Evolutionary conservation across 2,888 invertebrate genomes (phyloP), one percentile per base, ranked within the genome.

Genomic region (Oligia strigilis): DNA sequence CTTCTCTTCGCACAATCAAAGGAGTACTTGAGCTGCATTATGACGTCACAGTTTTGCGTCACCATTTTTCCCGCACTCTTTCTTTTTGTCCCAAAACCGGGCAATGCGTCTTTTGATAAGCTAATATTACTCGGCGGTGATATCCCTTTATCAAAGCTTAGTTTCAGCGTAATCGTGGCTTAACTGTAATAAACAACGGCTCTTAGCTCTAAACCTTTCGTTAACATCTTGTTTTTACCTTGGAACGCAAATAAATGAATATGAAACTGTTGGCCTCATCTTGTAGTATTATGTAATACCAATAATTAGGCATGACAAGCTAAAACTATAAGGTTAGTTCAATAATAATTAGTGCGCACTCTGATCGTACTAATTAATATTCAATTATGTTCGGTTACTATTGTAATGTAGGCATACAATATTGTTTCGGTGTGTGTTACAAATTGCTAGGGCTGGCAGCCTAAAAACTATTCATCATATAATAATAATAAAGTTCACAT

Each of bases 71-170:
- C 13, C 40, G 66, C 23, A 43, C 13, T 43, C 40, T 66, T 66
- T 23, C 23, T 3, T 23, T 66, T 43, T 43, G 66, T 43, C 23
- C 19, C 66, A 8, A 66, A 23, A 43, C 40, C 23, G 23, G 69
- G 76, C 72, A 74, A 64, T 67, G 73, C 66, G 81, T 82, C 78
- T 84, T 87, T 88, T 86, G 83, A 87, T 84, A 88, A 86, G 84
- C 75, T 87, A 87, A 88, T 88, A 82, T 81, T 71, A 62, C 76
- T 74, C 69, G 64, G 13, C 55, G 6, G 46, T 46, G 72, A 64
- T 52, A 76, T 60, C 4, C 71, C 36, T 65, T 62, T 64, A 65
- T 23, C 11, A 40, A 65, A 1, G 23, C 49, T 78, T 55, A 75
- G 76, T 46, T 62, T 52, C 2, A n/a, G n/a, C 17, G n/a, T 46